Evolutionary conservation across 2,113 vertebrate genomes (phyloP).

Genomic region (Hystrix cristata): DNA sequence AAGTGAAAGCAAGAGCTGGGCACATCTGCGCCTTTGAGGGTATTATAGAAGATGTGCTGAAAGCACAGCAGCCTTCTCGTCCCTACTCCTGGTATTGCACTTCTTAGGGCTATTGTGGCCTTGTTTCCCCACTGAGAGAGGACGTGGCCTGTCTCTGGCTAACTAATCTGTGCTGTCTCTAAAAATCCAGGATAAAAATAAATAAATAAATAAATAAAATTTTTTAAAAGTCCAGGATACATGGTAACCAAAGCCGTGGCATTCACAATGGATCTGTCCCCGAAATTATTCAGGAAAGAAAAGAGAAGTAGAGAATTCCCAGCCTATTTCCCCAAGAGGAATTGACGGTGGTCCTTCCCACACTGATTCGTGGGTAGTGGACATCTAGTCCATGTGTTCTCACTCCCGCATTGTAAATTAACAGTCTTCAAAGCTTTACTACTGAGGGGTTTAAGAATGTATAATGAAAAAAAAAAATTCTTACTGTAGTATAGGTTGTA

Average conservation of each 20-base stretch:
- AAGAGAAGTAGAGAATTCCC: not conserved
- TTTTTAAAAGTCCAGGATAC: constrained; percentile 44
- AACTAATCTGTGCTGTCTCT: not conserved
- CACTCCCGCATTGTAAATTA: not conserved
- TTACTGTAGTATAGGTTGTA: constrained; percentile 6
- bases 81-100: not conserved
- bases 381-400: not conserved
- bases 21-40: not conserved
- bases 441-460: not conserved
- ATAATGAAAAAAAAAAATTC: not conserved
- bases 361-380: not conserved
- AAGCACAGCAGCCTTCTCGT: not conserved
- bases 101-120: not conserved
- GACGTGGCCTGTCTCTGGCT: not conserved
- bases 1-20: not conserved
- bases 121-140: not conserved
- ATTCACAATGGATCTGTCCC: not conserved
- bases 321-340: not conserved
- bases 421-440: not conserved
- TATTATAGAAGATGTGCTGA: not conserved
- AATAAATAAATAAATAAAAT: too few species aligned
- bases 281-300: constrained; percentile 17
- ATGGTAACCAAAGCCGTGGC: not conserved
- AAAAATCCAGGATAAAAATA: constrained; percentile 37
- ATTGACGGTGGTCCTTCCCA: not conserved